Evolutionary conservation across 2,113 vertebrate genomes (phyloP).

Genomic region (Chamaea fasciata): DNA sequence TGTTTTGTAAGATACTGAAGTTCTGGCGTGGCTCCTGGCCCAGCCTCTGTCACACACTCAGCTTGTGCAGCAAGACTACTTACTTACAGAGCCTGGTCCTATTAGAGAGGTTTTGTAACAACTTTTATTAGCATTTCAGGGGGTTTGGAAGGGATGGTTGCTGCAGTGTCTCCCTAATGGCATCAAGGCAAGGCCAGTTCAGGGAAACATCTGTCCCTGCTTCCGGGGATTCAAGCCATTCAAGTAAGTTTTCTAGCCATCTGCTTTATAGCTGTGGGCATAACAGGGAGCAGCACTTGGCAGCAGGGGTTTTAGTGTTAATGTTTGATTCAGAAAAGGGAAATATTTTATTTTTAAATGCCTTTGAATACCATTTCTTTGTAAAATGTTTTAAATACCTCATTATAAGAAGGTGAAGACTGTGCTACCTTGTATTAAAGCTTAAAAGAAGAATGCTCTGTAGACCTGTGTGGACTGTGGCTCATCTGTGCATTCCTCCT

Average conservation of each 20-base stretch:
- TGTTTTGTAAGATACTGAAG: background rate
- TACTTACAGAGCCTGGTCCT: conserved; percentile 2
- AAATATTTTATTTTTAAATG: conserved; percentile 58
- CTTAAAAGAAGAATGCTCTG: conserved; percentile 26
- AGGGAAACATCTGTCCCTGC: conserved; percentile 4
- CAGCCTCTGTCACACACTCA: background rate
- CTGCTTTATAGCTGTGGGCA: conserved; percentile 20
- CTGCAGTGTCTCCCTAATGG: background rate
- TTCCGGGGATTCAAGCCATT: conserved; percentile 47
- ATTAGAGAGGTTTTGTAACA: background rate
- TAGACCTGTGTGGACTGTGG: background rate
- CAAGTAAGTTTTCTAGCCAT: conserved; percentile 29
- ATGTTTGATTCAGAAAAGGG: conserved; percentile 27
- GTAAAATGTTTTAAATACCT: conserved; percentile 70
- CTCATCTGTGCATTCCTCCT: background rate
- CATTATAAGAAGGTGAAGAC: conserved; percentile 49
- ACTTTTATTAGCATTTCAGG: conserved; percentile 1
- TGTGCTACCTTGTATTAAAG: conserved; percentile 54
- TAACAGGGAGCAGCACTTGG: conserved; percentile 16
- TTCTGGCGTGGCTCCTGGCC: background rate
- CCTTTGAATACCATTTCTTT: conserved; percentile 63
- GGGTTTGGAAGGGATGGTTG: background rate
- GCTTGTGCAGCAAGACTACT: conserved; percentile 10
- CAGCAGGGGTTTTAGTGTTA: conserved; percentile 15
- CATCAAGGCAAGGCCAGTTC: conserved; percentile 4